Conservation (phyloP, 2,113 vertebrate species). For the Ceyx melanurus region DNA sequence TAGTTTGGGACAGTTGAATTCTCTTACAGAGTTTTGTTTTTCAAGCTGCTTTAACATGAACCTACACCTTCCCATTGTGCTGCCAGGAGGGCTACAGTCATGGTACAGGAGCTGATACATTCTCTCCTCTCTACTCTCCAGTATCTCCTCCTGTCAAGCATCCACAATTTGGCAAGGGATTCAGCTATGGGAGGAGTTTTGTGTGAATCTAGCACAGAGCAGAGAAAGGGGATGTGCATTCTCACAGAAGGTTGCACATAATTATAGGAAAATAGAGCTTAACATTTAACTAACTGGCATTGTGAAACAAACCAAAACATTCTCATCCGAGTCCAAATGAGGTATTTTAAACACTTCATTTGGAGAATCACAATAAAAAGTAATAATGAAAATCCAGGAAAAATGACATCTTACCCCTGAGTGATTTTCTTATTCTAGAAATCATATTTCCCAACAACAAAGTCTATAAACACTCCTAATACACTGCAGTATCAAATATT, state of each 20-base stretch:
- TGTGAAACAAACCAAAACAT: neutral
- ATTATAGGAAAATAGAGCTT: neutral
- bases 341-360: neutral
- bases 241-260: neutral
- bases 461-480: neutral
- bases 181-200: neutral
- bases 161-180: neutral
- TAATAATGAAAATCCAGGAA: neutral
- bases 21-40: neutral
- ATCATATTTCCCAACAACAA: neutral
- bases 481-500: neutral
- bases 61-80: neutral
- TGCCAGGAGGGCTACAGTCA: neutral
- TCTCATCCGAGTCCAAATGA: neutral
- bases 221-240: neutral
- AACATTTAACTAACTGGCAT: neutral
- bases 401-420: neutral
- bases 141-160: neutral
- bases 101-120: neutral
- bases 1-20: neutral
- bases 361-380: neutral
- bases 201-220: neutral
- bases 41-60: neutral
- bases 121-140: neutral
- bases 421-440: neutral